These are phyloP conservation scores for Stomorhina lunata DNA, from an alignment of 2,888 invertebrate species.

Conservation along the genomic window DNA sequence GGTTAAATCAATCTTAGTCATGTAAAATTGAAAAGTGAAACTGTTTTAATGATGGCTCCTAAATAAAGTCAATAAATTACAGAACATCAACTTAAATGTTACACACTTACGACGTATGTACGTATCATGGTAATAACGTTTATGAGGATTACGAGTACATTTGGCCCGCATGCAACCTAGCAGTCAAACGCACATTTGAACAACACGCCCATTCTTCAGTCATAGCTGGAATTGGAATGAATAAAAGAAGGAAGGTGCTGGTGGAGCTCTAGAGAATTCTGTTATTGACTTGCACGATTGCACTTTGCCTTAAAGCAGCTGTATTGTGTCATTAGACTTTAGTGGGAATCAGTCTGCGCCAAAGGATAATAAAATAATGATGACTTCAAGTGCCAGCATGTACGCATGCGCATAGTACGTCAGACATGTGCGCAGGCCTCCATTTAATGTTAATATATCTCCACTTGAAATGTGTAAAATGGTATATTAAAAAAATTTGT, in stretches of 20 bases:
- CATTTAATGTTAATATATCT: background rate
- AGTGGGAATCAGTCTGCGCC: slow-evolving; percentile 16
- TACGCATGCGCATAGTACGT: slow-evolving; percentile 57
- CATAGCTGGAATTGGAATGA: no score
- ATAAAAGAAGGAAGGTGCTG: no score
- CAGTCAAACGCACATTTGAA: slow-evolving; percentile 23
- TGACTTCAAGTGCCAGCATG: slow-evolving; percentile 59
- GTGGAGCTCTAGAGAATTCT: slow-evolving; percentile 44
- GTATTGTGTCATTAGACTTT: slow-evolving; percentile 61
- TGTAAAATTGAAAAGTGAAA: slow-evolving; percentile 60
- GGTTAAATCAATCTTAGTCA: slow-evolving; percentile 24
- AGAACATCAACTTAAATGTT: slow-evolving; percentile 17
- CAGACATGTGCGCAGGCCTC: slow-evolving; percentile 42
- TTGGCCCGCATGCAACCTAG: slow-evolving; percentile 38
- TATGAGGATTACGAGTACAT: slow-evolving; percentile 26
- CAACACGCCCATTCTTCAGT: slow-evolving; percentile 38
- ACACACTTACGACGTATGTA: no score
- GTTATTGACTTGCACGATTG: slow-evolving; percentile 4
- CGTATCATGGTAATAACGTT: background rate
- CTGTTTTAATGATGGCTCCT: slow-evolving; percentile 48
- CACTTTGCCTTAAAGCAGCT: slow-evolving; percentile 55
- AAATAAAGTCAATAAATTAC: slow-evolving; percentile 38
- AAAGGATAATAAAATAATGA: slow-evolving; percentile 36
- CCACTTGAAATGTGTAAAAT: slow-evolving; percentile 4
- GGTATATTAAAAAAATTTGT: slow-evolving; percentile 35